phyloP scores from a whole-genome alignment of 2,888 invertebrate genomes.

The Serripes groenlandicus region DNA sequence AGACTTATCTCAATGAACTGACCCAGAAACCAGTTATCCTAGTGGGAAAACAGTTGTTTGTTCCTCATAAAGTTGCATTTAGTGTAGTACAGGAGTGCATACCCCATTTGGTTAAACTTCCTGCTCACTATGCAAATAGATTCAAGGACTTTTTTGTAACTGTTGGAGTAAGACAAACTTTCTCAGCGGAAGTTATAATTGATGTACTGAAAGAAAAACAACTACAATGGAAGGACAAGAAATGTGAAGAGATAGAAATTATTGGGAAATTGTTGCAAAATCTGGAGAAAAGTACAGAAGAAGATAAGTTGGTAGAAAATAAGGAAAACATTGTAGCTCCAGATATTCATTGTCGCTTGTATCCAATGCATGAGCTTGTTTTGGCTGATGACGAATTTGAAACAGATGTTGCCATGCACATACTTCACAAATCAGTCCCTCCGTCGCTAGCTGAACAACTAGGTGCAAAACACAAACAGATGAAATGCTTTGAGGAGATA shows the following conservation, averaged over 20 bases:
- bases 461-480: conserved; percentile 67
- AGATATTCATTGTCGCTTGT: conserved; percentile 69
- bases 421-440: conserved; percentile 71
- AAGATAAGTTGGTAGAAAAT: conserved; percentile 22
- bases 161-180: conserved; percentile 23
- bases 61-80: conserved; percentile 21
- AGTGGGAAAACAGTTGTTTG: not conserved
- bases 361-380: conserved; percentile 69
- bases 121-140: not conserved
- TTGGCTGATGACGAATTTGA: conserved; percentile 74
- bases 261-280: too few species aligned
- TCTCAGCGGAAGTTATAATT: conserved; percentile 1
- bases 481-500: conserved; percentile 44
- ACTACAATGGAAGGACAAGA: not conserved
- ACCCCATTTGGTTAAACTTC: conserved; percentile 20
- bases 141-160: conserved; percentile 26
- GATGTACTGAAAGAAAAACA: conserved; percentile 10
- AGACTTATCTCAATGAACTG: not conserved
- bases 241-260: too few species aligned
- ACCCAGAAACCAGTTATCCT: conserved; percentile 2
- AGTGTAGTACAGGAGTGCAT: conserved; percentile 18
- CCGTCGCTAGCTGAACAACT: conserved; percentile 66
- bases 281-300: too few species aligned
- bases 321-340: conserved; percentile 64
- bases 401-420: conserved; percentile 61